Evolutionary conservation across 2,113 vertebrate genomes (phyloP).

Genomic region (Chloebia gouldiae): DNA sequence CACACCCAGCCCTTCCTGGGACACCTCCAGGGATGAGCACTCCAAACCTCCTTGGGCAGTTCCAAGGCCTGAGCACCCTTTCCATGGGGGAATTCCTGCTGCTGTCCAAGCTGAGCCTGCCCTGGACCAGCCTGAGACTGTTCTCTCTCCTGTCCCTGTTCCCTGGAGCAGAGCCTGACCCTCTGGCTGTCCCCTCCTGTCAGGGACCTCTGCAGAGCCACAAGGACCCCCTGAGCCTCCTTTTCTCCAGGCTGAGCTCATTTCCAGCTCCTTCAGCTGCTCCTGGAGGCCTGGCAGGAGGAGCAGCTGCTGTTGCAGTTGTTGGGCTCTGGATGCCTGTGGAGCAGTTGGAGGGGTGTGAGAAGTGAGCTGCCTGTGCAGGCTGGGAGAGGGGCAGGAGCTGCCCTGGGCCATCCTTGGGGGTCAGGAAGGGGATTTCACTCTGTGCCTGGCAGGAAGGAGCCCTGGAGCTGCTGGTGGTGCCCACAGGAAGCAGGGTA

Average conservation of each 20-base stretch:
- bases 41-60: neutral
- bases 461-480: neutral
- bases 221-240: neutral
- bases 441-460: neutral
- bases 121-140: neutral
- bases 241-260: neutral
- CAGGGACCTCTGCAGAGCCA: neutral
- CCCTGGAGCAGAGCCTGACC: neutral
- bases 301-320: conserved; percentile 36
- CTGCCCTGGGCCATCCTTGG: neutral
- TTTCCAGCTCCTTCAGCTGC: neutral
- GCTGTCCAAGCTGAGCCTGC: fast-evolving
- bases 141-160: too few species aligned
- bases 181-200: neutral
- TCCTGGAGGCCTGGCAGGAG: neutral
- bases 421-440: neutral
- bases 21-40: neutral
- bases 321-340: neutral
- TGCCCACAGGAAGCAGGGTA: fast-evolving
- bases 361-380: neutral
- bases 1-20: fast-evolving
- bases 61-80: neutral
- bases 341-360: neutral
- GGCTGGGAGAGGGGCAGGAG: neutral
- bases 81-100: fast-evolving